Evolutionary conservation across 1,140 invertebrate species (phyloP), one percentile per base, ranked within the genome.

Genomic region (Drosophila jambulina): DNA sequence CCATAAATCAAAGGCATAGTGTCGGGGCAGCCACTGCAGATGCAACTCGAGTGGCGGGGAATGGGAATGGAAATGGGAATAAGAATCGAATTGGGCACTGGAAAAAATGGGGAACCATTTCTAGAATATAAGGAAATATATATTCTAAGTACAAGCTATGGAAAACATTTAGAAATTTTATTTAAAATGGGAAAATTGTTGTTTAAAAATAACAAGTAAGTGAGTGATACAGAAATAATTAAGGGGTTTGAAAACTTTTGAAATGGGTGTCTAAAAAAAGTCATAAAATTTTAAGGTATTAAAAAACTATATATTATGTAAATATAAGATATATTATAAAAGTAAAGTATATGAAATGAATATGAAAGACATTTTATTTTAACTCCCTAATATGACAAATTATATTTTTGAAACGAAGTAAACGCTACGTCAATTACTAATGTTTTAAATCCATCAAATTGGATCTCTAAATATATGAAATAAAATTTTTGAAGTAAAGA

Each of bases 1-100:
- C 65, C 83, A 86, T 86, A 86, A 87, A 86, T 86, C 82, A 86
- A 86, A 82, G 69, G 62, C 77, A 79, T 78, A 42, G 77, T 79
- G 64, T 60, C 51, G 58, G 65, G 51, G 25, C 49, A 43, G 63
- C 48, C 56, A 54, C 56, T 65, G 72, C 56, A 53, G 60, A 57
- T 57, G 69, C 49, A 64, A 57, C 62, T 43, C 43, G 40, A 27
- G 36, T 17, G 49, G 32, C 5, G 49, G 45, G 38, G 45, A 57
- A n/a, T 48, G 54, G 49, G 43, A 21, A 25, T 74, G 71, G 57
- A 53, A 57, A 56, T 48, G 48, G 62, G 70, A 40, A 43, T 25
- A 32, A 29, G 42, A 70, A 72, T 58, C 42, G 69, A 58, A 71
- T 34, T 10, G 23, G 13, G 15, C 67, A 70, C 36, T 54, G 4